A percentile compares a stretch with the other conserved stretches of the same genome.
Evolutionary conservation across 1,140 invertebrate species (phyloP).

Genomic region (Probaryconus sp.): DNA sequence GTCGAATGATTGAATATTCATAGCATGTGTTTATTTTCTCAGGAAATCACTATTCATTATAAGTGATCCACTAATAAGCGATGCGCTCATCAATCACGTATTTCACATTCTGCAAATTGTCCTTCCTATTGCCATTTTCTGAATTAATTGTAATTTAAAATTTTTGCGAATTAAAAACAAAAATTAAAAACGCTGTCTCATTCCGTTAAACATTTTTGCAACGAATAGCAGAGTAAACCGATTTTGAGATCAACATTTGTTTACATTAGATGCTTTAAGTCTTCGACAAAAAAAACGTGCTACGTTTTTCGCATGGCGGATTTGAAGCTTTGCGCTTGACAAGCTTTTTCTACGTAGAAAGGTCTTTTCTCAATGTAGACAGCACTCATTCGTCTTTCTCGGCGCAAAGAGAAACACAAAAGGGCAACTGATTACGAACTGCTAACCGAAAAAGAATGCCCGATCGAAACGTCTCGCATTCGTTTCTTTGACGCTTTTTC

Average conservation of each 20-base stretch:
- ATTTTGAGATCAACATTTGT: constrained; percentile 19
- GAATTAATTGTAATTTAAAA: no score
- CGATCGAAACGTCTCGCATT: constrained; percentile 4
- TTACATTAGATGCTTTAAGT: constrained; percentile 26
- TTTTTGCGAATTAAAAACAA: no score
- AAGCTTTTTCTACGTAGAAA: constrained; percentile 22
- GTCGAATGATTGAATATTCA: constrained; percentile 32
- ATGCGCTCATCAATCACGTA: constrained; percentile 31
- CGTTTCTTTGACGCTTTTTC: constrained; percentile 13
- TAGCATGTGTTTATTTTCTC: constrained; percentile 37
- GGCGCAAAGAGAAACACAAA: constrained; percentile 26
- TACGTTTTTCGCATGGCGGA: constrained; percentile 15
- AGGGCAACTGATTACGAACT: constrained; percentile 28
- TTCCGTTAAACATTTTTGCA: no score
- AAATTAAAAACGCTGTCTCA: no score
- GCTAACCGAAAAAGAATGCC: constrained; percentile 37
- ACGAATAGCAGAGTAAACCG: no score
- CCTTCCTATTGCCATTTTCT: no score
- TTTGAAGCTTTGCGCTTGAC: constrained; percentile 24
- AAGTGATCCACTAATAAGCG: constrained; percentile 20
- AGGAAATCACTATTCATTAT: constrained; percentile 27
- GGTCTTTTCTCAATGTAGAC: constrained; percentile 14
- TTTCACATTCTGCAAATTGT: no score
- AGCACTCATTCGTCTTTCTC: constrained; percentile 28
- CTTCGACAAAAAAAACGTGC: not conserved